Evolutionary conservation across 2,113 vertebrate genomes (phyloP).

Genomic region (Sinosuthora webbiana): DNA sequence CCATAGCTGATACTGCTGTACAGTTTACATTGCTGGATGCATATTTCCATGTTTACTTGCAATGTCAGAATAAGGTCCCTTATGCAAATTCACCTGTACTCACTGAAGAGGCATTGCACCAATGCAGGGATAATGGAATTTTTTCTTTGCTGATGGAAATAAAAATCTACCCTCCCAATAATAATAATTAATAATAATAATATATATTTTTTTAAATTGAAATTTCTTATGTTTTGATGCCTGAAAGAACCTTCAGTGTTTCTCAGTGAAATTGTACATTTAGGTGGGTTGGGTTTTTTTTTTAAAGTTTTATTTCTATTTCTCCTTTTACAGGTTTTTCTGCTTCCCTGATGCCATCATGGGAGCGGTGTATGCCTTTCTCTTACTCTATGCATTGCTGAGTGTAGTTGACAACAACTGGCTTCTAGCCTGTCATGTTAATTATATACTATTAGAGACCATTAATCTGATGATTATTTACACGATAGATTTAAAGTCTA

Average conservation of each 20-base stretch:
- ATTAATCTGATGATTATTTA: slow-evolving; percentile 70
- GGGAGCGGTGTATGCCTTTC: not conserved
- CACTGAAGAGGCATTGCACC: not conserved
- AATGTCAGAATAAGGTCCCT: not conserved
- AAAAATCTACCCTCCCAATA: not conserved
- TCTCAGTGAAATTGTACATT: not conserved
- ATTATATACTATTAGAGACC: slow-evolving; percentile 65
- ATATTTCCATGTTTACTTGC: not conserved
- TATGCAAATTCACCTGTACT: not conserved
- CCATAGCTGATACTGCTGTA: not conserved
- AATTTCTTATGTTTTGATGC: not conserved
- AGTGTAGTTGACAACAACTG: slow-evolving; percentile 15
- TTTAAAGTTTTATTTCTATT: not conserved
- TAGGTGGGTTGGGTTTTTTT: not conserved
- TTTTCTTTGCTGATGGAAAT: not conserved
- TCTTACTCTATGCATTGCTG: not conserved
- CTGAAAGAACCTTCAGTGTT: not conserved
- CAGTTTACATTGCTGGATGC: not conserved
- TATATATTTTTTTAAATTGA: too few species aligned
- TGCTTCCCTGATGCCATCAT: not conserved
- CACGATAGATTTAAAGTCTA: slow-evolving; percentile 30
- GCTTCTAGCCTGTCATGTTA: slow-evolving; percentile 62
- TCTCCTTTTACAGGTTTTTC: not conserved
- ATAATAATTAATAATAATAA: too few species aligned
- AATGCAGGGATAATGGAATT: not conserved